phyloP scores from a whole-genome alignment of 2,113 vertebrate species.

The Ovibos moschatus region DNA sequence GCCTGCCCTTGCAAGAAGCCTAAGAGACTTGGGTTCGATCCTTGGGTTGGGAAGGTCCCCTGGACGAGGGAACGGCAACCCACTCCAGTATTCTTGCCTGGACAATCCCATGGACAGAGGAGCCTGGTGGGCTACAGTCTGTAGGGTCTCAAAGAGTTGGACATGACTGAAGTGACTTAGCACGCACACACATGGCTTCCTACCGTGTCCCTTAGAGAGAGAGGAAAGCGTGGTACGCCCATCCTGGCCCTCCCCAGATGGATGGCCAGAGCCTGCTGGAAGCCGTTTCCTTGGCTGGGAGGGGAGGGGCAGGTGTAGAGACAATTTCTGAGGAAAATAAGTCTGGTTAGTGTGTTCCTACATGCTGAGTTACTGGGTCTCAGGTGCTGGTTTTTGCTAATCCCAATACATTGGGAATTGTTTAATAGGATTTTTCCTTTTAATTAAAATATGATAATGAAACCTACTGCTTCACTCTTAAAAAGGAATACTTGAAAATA shows the following conservation, averaged over 20 bases:
- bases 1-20: background rate
- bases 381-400: constrained; percentile 70
- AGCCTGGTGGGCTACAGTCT: background rate
- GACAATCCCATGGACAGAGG: background rate
- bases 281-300: background rate
- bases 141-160: background rate
- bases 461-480: constrained; percentile 43
- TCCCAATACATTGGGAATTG: constrained; percentile 63
- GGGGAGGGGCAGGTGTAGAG: background rate
- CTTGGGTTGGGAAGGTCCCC: background rate
- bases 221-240: background rate
- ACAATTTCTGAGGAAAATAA: background rate
- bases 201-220: background rate
- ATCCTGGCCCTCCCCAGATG: background rate
- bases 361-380: constrained; percentile 44
- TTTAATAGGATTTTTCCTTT: constrained; percentile 74
- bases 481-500: constrained; percentile 51
- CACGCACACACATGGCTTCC: background rate
- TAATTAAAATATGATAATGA: constrained; percentile 78
- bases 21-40: background rate
- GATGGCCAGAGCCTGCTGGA: background rate
- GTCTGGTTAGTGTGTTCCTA: background rate
- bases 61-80: background rate
- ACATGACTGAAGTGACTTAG: background rate
- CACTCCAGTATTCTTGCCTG: background rate